Evolutionary conservation across 2,888 invertebrate genomes (phyloP).

Genomic region (Ophraella communa): DNA sequence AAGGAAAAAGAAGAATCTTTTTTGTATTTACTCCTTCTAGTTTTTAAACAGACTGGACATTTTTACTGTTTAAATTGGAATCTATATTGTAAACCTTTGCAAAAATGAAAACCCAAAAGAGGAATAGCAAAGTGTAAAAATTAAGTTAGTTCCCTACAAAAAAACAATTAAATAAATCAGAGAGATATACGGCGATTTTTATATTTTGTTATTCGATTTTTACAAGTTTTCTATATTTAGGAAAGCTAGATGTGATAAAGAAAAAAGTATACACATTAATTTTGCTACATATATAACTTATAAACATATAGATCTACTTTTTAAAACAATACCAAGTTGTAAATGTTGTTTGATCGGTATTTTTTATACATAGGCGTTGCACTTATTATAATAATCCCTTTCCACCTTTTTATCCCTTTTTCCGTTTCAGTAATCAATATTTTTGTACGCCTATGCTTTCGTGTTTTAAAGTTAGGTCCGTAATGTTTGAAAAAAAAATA

Average conservation of each 20-base stretch:
- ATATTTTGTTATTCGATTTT: neutral
- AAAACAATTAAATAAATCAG: too few relatives aligned
- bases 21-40: too few relatives aligned
- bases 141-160: too few relatives aligned
- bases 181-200: too few relatives aligned
- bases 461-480: neutral
- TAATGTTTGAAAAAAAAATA: neutral
- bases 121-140: too few relatives aligned
- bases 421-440: neutral
- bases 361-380: neutral
- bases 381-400: neutral
- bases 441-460: neutral
- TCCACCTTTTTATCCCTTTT: too few relatives aligned
- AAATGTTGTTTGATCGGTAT: conserved; percentile 4
- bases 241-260: conserved; percentile 11
- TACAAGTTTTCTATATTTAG: neutral
- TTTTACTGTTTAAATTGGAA: too few relatives aligned
- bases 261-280: neutral
- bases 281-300: neutral
- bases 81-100: too few relatives aligned
- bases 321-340: neutral
- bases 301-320: neutral
- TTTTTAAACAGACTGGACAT: too few relatives aligned
- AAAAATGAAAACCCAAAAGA: too few relatives aligned
- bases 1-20: too few relatives aligned